A percentile compares a stretch with the other conserved stretches of the same genome.
phyloP scores from a whole-genome alignment of 2,797 vertebrate species.

The Schizothorax lantsangensis region DNA sequence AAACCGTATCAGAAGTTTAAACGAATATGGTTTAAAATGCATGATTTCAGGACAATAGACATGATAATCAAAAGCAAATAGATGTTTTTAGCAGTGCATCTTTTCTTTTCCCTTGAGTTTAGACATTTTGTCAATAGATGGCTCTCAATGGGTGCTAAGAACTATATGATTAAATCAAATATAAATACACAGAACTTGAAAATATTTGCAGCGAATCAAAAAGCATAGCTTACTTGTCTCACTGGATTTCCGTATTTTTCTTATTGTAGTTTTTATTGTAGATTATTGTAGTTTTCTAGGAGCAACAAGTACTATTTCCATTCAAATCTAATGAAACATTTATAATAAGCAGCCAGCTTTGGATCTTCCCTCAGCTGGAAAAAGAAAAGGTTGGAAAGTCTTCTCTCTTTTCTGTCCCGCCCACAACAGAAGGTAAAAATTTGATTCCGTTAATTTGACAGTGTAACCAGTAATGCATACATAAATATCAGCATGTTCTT shows the following conservation, averaged over 20 bases:
- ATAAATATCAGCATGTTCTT: neutral
- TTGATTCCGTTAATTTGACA: conserved; percentile 8
- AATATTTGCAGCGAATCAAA: neutral
- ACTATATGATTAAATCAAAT: neutral
- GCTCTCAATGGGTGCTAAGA: neutral
- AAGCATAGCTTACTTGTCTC: neutral
- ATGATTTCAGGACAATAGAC: too few relatives aligned
- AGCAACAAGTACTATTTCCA: conserved; percentile 21
- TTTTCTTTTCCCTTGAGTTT: neutral
- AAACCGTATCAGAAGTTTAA: too few relatives aligned
- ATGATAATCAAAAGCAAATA: too few relatives aligned
- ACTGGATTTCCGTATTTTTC: neutral
- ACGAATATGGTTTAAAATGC: too few relatives aligned
- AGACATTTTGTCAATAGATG: neutral
- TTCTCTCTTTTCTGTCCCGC: neutral
- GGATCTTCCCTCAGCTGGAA: neutral
- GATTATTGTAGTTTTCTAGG: conserved; percentile 16
- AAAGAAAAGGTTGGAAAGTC: neutral
- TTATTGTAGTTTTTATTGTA: conserved; percentile 8
- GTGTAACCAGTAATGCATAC: neutral
- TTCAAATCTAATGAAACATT: conserved; percentile 4
- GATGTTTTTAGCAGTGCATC: too few relatives aligned
- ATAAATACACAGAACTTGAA: neutral
- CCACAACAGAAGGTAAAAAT: neutral
- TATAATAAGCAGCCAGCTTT: neutral